Percentiles rank a stretch among this genome's conserved stretches.
Conservation (phyloP, 2,113 vertebrate species). For the Aspidoscelis tigris region DNA sequence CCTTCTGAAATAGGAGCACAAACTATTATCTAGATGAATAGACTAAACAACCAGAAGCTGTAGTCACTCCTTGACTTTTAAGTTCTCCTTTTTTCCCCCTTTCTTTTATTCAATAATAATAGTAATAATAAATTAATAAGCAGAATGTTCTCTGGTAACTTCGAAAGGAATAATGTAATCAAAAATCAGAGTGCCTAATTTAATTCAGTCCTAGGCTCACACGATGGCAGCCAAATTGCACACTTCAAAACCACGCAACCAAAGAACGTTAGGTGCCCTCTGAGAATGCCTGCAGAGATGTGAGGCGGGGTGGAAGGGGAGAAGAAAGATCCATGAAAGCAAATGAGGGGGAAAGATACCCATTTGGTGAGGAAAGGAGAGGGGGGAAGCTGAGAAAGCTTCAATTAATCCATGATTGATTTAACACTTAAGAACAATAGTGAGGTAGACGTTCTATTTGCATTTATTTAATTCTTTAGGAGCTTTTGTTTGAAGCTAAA, state of each 20-base stretch:
- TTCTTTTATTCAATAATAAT: slow-evolving; percentile 64
- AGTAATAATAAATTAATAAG: slow-evolving; percentile 70
- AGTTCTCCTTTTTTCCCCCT: slow-evolving; percentile 33
- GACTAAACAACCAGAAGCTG: slow-evolving; percentile 59
- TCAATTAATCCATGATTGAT: slow-evolving; percentile 73
- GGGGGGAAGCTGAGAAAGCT: slow-evolving; percentile 66
- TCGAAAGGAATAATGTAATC: slow-evolving; percentile 80
- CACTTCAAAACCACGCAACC: slow-evolving; percentile 76
- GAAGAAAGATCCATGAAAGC: slow-evolving; percentile 60
- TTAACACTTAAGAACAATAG: slow-evolving; percentile 72
- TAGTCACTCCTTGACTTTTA: slow-evolving; percentile 59
- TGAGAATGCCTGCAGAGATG: slow-evolving; percentile 76
- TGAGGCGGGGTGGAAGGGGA: slow-evolving; percentile 7
- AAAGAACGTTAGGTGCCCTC: slow-evolving; percentile 78
- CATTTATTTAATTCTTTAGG: slow-evolving; percentile 75
- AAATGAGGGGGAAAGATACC: slow-evolving; percentile 70
- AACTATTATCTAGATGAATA: slow-evolving; percentile 50
- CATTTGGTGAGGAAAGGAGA: slow-evolving; percentile 51
- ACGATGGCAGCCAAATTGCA: slow-evolving; percentile 78
- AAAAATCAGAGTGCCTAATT: slow-evolving; percentile 83
- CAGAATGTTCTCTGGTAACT: slow-evolving; percentile 74
- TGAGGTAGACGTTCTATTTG: slow-evolving; percentile 49
- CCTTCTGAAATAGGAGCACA: slow-evolving; percentile 41
- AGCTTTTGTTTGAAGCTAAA: slow-evolving; percentile 44
- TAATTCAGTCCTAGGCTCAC: slow-evolving; percentile 77